A percentile compares a stretch with the other conserved stretches of the same genome.
Conservation (phyloP, 1,140 invertebrate species). For the Heliconius congener region DNA sequence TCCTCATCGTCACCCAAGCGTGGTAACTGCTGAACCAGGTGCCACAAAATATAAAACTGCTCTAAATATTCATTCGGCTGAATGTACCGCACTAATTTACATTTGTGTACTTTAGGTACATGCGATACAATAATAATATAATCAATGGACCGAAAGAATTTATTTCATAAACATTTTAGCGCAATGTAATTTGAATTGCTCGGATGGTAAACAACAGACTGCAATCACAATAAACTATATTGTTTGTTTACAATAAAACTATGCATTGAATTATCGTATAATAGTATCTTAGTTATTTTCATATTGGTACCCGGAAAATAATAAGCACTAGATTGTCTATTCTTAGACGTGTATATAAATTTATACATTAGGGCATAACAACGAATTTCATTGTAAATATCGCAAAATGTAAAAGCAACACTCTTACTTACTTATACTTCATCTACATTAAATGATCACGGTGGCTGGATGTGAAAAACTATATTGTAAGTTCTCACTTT, state of each 20-base stretch:
- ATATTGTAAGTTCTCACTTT: no score
- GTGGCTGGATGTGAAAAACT: no score
- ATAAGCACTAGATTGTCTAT: conserved; percentile 41
- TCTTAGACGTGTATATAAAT: background rate
- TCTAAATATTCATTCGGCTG: conserved; percentile 14
- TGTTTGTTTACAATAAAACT: conserved; percentile 39
- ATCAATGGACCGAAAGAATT: conserved; percentile 32
- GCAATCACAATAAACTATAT: conserved; percentile 32
- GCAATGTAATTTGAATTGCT: conserved; percentile 47
- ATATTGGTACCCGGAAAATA: conserved; percentile 46
- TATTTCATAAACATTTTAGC: conserved; percentile 48
- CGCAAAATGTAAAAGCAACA: no score
- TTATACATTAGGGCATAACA: background rate
- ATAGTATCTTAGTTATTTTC: conserved; percentile 35
- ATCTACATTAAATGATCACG: no score
- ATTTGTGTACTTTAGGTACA: background rate
- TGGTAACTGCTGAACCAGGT: conserved; percentile 34
- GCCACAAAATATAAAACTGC: conserved; percentile 21
- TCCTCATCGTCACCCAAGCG: conserved; percentile 41
- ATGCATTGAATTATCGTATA: conserved; percentile 32
- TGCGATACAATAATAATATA: conserved; percentile 8
- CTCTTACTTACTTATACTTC: no score
- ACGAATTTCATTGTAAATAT: background rate
- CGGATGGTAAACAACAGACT: conserved; percentile 33
- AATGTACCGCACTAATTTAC: conserved; percentile 11